Conservation (phyloP, 1,140 invertebrate species). For the Drosophila asahinai region DNA sequence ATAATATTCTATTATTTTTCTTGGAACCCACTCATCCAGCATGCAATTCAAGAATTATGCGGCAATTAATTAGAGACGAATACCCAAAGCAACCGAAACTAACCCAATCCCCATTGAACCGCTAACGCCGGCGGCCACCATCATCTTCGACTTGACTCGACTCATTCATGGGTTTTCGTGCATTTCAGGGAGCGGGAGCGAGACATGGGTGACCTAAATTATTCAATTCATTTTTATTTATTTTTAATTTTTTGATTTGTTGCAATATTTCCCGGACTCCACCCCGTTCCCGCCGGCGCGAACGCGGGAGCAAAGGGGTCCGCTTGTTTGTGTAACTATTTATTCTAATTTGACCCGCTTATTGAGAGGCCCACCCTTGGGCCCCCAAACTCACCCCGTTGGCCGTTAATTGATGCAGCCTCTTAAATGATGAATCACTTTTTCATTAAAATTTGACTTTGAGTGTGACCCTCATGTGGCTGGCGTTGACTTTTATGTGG, state of each 20-base stretch:
- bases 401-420: slow-evolving; percentile 68
- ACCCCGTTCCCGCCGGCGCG: background rate
- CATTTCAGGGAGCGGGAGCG: slow-evolving; percentile 13
- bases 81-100: slow-evolving; percentile 22
- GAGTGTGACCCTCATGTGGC: slow-evolving; percentile 76
- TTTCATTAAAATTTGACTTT: slow-evolving; percentile 84
- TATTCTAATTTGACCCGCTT: slow-evolving; percentile 85
- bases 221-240: slow-evolving; percentile 85
- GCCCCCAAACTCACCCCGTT: slow-evolving; percentile 49
- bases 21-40: background rate
- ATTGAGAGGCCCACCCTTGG: slow-evolving; percentile 51
- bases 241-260: slow-evolving; percentile 85
- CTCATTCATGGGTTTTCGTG: slow-evolving; percentile 40
- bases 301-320: slow-evolving; percentile 62
- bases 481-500: slow-evolving; percentile 60
- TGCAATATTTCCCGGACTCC: slow-evolving; percentile 58
- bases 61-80: slow-evolving; percentile 69
- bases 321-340: slow-evolving; percentile 83
- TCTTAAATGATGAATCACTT: slow-evolving; percentile 84
- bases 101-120: slow-evolving; percentile 31
- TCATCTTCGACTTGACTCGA: slow-evolving; percentile 33
- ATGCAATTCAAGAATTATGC: slow-evolving; percentile 73
- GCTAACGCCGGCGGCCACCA: slow-evolving; percentile 11
- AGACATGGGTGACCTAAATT: slow-evolving; percentile 78
- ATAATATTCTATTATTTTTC: background rate